Base-by-base conservation (phyloP, 2,797 vertebrate genomes). In the Acrossocheilus fasciatus region DNA sequence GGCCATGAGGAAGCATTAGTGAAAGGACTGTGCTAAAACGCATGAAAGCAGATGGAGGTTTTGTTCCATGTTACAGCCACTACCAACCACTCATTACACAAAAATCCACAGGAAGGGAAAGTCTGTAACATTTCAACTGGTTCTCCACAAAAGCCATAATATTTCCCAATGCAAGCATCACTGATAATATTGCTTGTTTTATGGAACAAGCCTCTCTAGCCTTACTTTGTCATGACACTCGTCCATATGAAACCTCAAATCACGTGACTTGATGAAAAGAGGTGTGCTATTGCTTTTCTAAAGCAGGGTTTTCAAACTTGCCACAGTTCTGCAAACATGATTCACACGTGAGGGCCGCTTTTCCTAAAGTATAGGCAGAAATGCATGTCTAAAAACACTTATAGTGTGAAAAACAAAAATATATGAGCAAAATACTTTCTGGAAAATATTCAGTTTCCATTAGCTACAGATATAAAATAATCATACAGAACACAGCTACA, bases 41-140 rank as follows among this genome's bases (percentile, higher is more conserved):
- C 62, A 78, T 69, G 11, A 79, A 45, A 12, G n/a, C 54, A 83
- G 54, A 83, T 47, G 57, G 62, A 47, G 39, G 77, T 17, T 80
- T 80, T 62, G 45, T n/a, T 39, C 23, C 23, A 12, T 1, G 4
- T 30, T 34, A 10, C 41, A 81, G n/a, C 26, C 62, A 23, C 70
- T 64, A 54, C 23, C n/a, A 47, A 62, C 26, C 34, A 17, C 8
- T 68, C 17, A 74, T 62, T 64, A 50, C 26, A 36, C 26, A 50
- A 39, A 75, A 39, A 70, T 52, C 47, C 47, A 34, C 6, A 47
- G 62, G 79, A 50, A 50, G 34, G 43, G 68, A 68, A 82, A n/a
- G 30, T 15, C 8, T 43, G 20, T 34, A 50, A 73, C 36, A 15
- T 64, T 74, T 74, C 4, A 47, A 30, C 15, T 81, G 43, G 39